Conservation (phyloP, 2,113 vertebrate species). For the Hoplias malabaricus region DNA sequence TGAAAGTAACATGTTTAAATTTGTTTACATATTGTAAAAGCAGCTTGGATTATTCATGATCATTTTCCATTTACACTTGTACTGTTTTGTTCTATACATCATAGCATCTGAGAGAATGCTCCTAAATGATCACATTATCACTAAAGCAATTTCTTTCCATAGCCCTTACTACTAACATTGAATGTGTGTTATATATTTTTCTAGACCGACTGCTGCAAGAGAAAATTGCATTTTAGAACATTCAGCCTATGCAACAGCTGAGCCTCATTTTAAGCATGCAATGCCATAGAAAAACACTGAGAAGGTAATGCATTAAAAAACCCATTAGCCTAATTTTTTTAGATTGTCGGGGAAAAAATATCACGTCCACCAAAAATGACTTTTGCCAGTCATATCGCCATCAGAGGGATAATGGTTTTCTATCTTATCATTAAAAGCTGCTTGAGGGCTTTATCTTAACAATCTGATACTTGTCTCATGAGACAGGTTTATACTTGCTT, state of each 20-base stretch:
- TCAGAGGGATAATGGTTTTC: slow-evolving; percentile 33
- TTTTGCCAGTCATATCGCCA: slow-evolving; percentile 28
- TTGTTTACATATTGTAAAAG: not conserved
- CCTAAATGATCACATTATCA: not conserved
- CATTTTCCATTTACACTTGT: not conserved
- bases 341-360: not conserved
- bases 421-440: slow-evolving; percentile 29
- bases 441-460: slow-evolving; percentile 10
- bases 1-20: not conserved
- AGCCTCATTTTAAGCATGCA: slow-evolving; percentile 5
- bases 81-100: not conserved
- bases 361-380: slow-evolving; percentile 26
- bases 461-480: slow-evolving; percentile 23
- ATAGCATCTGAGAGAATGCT: not conserved
- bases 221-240: slow-evolving; percentile 7
- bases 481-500: slow-evolving; percentile 24
- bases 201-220: not conserved
- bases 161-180: not conserved
- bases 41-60: not conserved
- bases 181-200: not conserved
- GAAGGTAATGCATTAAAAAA: slow-evolving; percentile 40
- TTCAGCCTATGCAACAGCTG: slow-evolving; percentile 21
- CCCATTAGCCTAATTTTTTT: slow-evolving; percentile 43
- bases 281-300: slow-evolving; percentile 21
- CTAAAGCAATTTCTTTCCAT: not conserved